Base-by-base conservation (phyloP, 2,888 invertebrate genomes). In the Eupithecia inturbata region DNA sequence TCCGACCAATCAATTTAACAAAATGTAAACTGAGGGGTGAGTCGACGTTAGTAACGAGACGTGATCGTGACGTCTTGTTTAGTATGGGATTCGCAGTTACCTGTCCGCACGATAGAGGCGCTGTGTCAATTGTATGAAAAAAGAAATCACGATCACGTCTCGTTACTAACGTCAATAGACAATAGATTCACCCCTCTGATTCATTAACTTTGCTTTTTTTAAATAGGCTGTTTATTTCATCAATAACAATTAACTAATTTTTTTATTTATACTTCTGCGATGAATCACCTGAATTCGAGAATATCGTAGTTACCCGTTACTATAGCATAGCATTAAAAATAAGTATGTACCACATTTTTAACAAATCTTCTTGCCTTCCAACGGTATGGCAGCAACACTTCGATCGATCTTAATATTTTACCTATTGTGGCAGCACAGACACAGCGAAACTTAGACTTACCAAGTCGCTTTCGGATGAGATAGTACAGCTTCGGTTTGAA, bases 401-500 rank as follows among this genome's bases (percentile, higher is more conserved):
- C n/a, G n/a, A 49, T n/a, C 9, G 22, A 22, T 10, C 7, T 49
- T 22, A 53, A 53, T 22, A 22, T 53, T 53, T 6, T 10, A 53
- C 22, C 3, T 22, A 10, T 10, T 22, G 53, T 10, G 22, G 53
- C 22, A 53, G 3, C 57, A 57, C 14, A 14, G 57, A 26, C 26
- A 57, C 14, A 26, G 57, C 14, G 5, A 26, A 5, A 22, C 26
- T 26, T 57, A 26, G 26, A 57, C 92, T 92, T 88, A 96, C 96
- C 95, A 14, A 96, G 86, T 79, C 95, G 95, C 77, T 94, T 92
- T 78, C 94, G 91, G 73, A 96, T 92, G 33, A 96, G 95, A 60
- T 93, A 89, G 84, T 96, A 96, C 0, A 97, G 95, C 81, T 96
- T 96, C 31, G 94, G 95, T 85, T 97, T 97, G 81, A 96, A 94